These are phyloP conservation scores for Ariopsis seemanni DNA, from an alignment of 2,113 vertebrate genomes.

Conservation along the genomic window DNA sequence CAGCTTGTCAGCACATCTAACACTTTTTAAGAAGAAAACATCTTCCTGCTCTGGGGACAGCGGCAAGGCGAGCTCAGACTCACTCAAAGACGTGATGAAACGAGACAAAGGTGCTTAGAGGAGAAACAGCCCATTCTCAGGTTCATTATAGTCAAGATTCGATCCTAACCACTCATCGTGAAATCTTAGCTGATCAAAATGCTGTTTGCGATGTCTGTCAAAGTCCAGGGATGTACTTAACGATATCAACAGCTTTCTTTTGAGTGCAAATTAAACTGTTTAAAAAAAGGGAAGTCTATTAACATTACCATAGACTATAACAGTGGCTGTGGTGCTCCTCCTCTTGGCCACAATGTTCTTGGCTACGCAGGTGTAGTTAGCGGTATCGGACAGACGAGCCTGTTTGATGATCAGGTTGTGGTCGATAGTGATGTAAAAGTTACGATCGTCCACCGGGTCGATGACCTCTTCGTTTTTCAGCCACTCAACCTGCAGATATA, in stretches of 20 bases:
- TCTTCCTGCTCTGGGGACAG: conserved; percentile 30
- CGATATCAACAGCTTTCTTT: neutral
- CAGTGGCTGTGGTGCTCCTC: conserved; percentile 92
- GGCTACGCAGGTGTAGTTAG: conserved; percentile 96
- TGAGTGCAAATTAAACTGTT: neutral
- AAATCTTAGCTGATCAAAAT: neutral
- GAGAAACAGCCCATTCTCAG: neutral
- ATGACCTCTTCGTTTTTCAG: conserved; percentile 97
- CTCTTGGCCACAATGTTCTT: conserved; percentile 97
- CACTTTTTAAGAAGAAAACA: conserved; percentile 31
- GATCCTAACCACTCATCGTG: neutral
- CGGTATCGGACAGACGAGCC: conserved; percentile 93
- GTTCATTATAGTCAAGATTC: neutral
- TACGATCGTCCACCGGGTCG: conserved; percentile 92
- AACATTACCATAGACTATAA: conserved; percentile 92
- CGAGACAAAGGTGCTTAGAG: neutral
- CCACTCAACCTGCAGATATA: conserved; percentile 89
- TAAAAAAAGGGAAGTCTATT: neutral
- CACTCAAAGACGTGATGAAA: conserved; percentile 9
- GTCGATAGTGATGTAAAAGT: conserved; percentile 99
- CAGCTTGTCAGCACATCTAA: conserved; percentile 37
- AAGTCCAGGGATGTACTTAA: neutral
- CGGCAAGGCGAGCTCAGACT: conserved; percentile 11
- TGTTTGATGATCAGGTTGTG: conserved; percentile 99
- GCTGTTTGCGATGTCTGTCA: neutral